Evolutionary conservation across 2,797 vertebrate genomes (phyloP).

Genomic region (Diglossa cyanea): DNA sequence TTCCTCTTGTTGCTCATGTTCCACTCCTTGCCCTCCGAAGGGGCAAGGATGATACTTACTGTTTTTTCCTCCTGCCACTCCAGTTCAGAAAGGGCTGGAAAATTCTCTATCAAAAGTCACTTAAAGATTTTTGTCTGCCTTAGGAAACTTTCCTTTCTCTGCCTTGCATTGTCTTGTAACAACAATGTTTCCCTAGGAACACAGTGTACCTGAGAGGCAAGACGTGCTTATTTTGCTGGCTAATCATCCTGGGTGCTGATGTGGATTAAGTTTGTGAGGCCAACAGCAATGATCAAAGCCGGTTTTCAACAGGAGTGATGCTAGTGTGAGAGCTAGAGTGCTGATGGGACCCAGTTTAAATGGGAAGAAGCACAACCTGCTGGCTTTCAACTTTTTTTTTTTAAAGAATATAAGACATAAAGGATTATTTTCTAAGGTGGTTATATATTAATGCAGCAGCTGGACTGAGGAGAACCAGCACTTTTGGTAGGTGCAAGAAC

Average conservation of each 20-base stretch:
- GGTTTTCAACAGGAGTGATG: not conserved
- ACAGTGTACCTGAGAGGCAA: not conserved
- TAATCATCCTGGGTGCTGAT: not conserved
- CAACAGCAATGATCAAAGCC: not conserved
- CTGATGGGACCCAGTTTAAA: not conserved
- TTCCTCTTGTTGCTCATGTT: not conserved
- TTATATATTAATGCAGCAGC: not conserved
- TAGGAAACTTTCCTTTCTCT: not conserved
- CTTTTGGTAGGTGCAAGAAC: not conserved
- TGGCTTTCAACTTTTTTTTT: not conserved
- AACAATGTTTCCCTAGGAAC: not conserved
- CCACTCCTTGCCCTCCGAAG: not conserved
- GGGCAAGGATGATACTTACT: not conserved
- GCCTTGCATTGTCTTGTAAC: not conserved
- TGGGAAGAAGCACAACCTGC: not conserved
- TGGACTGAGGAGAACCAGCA: not conserved
- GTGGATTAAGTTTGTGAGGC: not conserved
- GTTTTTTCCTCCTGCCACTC: not conserved
- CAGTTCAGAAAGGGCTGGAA: conserved; percentile 10
- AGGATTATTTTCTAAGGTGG: not conserved
- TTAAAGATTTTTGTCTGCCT: not conserved
- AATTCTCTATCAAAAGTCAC: not conserved
- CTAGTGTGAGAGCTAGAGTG: not conserved
- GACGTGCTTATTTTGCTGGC: not conserved
- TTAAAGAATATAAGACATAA: not conserved